These are phyloP conservation scores for Laterallus jamaicensis DNA, from an alignment of 2,113 vertebrate genomes.

Conservation along the genomic window DNA sequence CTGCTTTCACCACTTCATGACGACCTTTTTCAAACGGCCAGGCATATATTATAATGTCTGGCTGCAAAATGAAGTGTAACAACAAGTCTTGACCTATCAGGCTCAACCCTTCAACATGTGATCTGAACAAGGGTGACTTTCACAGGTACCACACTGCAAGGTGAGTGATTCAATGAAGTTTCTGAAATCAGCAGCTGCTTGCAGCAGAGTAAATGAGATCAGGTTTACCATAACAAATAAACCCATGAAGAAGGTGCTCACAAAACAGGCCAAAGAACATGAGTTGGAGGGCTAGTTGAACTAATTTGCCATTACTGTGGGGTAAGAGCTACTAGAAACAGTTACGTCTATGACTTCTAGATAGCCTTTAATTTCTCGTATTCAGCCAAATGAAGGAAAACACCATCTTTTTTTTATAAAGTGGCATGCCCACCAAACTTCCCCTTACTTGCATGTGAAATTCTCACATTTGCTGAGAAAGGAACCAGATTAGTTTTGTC, in stretches of 20 bases:
- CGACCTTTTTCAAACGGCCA: neutral
- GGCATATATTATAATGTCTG: accelerated
- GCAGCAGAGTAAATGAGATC: neutral
- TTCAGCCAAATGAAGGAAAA: slow-evolving; percentile 27
- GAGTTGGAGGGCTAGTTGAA: neutral
- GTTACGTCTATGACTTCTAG: neutral
- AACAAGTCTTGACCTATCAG: neutral
- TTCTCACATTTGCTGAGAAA: neutral
- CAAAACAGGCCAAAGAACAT: neutral
- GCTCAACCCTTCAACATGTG: neutral
- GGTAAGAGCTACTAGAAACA: neutral
- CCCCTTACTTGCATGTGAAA: neutral
- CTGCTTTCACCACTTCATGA: neutral
- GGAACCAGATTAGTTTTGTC: neutral
- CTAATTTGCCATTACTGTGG: neutral
- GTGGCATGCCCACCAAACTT: neutral
- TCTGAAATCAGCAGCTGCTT: neutral
- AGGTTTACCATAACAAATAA: neutral
- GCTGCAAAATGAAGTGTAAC: neutral
- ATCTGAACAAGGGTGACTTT: neutral
- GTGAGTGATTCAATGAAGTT: neutral
- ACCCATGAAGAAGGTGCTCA: neutral
- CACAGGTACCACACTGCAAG: neutral
- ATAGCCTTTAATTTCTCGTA: slow-evolving; percentile 23
- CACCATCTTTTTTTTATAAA: slow-evolving; percentile 11